These are phyloP conservation scores for Chauna torquata DNA, from an alignment of 2,113 vertebrate genomes.

Conservation along the genomic window DNA sequence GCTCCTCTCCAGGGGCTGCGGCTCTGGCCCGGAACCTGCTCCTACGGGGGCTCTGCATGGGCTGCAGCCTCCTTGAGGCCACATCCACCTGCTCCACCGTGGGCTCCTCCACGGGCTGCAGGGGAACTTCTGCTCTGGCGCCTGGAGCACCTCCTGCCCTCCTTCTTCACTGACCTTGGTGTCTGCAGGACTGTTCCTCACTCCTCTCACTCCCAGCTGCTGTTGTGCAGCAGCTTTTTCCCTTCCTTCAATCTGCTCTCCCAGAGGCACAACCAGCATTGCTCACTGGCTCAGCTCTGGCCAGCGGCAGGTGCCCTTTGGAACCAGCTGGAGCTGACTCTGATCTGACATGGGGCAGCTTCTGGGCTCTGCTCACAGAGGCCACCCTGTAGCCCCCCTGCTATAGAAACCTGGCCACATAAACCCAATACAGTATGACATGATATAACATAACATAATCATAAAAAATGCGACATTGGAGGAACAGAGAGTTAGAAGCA, in stretches of 20 bases:
- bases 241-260: not conserved
- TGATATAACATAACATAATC: not conserved
- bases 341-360: not conserved
- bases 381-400: not conserved
- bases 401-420: not conserved
- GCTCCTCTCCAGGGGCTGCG: too few species aligned
- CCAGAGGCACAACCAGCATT: not conserved
- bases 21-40: not conserved
- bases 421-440: not conserved
- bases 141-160: not conserved
- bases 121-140: not conserved
- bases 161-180: too few species aligned
- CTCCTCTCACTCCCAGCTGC: not conserved
- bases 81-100: not conserved
- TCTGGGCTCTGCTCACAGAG: not conserved
- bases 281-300: not conserved
- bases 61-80: too few species aligned
- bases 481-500: not conserved
- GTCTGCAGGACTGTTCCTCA: not conserved
- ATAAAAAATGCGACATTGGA: not conserved
- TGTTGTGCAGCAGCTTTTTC: not conserved
- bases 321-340: not conserved
- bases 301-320: not conserved
- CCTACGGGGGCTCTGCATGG: not conserved
- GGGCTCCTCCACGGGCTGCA: not conserved